Base-by-base conservation (phyloP, 2,888 invertebrate species). In the Machimus atricapillus region DNA sequence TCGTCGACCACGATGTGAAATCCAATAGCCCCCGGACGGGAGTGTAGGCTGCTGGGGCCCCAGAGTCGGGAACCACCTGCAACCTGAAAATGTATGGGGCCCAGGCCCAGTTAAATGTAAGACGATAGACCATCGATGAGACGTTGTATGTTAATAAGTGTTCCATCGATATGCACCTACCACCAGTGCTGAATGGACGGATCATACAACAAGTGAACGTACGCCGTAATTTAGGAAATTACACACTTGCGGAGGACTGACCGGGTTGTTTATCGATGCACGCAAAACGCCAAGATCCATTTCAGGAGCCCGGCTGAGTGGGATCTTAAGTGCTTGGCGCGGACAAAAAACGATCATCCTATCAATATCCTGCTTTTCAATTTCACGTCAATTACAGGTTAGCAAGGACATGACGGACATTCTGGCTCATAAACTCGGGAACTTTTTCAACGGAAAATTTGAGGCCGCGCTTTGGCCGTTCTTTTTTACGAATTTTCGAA, bases 191-290 rank as follows among this genome's bases (percentile, higher is more conserved):
- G 40, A 76, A 86, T 86, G 76, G 73, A 73, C 79, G 58, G 86
- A 79, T 79, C 86, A 56, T 86, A 78, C 77, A n/a, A 77, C 78
- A 58, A 81, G 88, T 88, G 87, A 88, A 89, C 88, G 89, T 89
- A 89, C 88, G 89, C 89, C 89, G 88, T 89, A 89, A 89, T 89
- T 89, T 89, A 89, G 87, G 88, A 89, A 89, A 89, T 89, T 89
- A 89, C 89, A 89, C 86, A 89, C 89, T 89, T 88, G 89, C 88
- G 83, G 88, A 88, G 88, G 89, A 89, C 89, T 89, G 88, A 88
- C 85, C 88, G 88, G 87, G 88, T 89, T 89, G 88, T 89, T 89
- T 89, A 87, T 87, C 82, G 87, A 82, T 76, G 87, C 87, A 87
- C 82, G 87, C 87, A 81, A 85, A 86, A 86, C 34, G 76, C 56